Percentiles rank a stretch among this genome's conserved stretches.
These are phyloP conservation scores for Oreonectes daqikongensis DNA, from an alignment of 2,797 vertebrate genomes.

Conservation along the genomic window DNA sequence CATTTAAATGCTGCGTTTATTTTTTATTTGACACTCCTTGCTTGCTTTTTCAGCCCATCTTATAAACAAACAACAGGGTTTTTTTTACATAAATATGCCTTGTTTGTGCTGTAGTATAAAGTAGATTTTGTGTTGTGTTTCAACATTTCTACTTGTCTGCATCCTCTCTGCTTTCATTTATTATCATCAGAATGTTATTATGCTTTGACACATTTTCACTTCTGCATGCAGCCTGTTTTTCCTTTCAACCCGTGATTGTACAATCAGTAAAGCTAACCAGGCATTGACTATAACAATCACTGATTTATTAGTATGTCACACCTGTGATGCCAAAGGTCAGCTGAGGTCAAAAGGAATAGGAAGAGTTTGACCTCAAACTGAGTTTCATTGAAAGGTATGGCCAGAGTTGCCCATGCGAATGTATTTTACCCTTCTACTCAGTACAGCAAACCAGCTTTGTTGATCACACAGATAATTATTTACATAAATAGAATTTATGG, in stretches of 20 bases:
- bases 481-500: neutral
- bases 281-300: conserved; percentile 49
- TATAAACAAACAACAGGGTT: conserved; percentile 22
- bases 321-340: conserved; percentile 74
- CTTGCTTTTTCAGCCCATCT: neutral
- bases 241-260: conserved; percentile 45
- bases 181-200: neutral
- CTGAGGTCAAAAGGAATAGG: conserved; percentile 40
- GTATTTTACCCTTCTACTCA: neutral
- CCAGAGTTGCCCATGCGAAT: neutral
- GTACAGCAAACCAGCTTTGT: conserved; percentile 36
- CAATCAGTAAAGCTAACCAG: conserved; percentile 27
- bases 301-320: conserved; percentile 59
- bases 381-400: neutral
- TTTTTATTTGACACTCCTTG: neutral
- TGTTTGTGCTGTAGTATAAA: conserved; percentile 28
- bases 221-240: conserved; percentile 34
- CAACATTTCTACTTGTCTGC: conserved; percentile 25
- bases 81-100: conserved; percentile 7
- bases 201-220: conserved; percentile 5
- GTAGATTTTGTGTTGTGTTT: conserved; percentile 19
- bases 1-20: conserved; percentile 10
- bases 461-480: conserved; percentile 8
- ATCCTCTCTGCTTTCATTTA: conserved; percentile 37
- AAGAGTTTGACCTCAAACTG: conserved; percentile 15